phyloP scores from a whole-genome alignment of 2,797 vertebrate genomes.

The Cossypha polioptera region DNA sequence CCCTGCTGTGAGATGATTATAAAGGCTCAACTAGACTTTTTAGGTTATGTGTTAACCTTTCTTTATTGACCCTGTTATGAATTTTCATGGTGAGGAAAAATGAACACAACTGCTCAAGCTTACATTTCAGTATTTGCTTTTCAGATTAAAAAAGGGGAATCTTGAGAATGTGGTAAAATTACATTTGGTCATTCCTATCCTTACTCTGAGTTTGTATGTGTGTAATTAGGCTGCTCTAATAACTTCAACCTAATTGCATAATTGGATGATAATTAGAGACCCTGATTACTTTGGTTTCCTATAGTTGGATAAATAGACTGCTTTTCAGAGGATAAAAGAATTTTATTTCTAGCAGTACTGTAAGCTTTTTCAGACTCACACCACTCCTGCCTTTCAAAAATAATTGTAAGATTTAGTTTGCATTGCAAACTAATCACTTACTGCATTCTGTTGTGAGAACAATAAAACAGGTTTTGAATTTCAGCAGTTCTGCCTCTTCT shows the following conservation, averaged over 20 bases:
- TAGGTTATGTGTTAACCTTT: slow-evolving; percentile 5
- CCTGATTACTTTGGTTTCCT: slow-evolving; percentile 21
- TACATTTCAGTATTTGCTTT: slow-evolving; percentile 2
- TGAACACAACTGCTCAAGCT: neutral
- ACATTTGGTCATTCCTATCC: neutral
- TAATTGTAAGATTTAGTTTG: slow-evolving; percentile 26
- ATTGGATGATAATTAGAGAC: slow-evolving; percentile 46
- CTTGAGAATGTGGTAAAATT: neutral
- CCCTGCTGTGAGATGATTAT: slow-evolving; percentile 29
- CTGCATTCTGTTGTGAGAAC: neutral
- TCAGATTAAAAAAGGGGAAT: neutral
- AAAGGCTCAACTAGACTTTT: slow-evolving; percentile 7
- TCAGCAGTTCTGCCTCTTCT: neutral
- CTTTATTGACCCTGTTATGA: neutral
- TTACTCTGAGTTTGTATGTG: neutral
- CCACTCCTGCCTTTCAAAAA: slow-evolving; percentile 22
- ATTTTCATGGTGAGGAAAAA: slow-evolving; percentile 19
- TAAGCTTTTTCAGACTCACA: neutral
- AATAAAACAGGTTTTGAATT: neutral
- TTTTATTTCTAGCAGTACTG: neutral
- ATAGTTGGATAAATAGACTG: slow-evolving; percentile 28
- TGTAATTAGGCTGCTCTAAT: slow-evolving; percentile 36
- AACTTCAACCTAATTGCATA: slow-evolving; percentile 36
- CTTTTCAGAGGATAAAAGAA: neutral
- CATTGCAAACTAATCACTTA: slow-evolving; percentile 24